These are phyloP conservation scores for Caenorhabditis sp. DNA, from an alignment of 2,888 invertebrate species.

Conservation along the genomic window DNA sequence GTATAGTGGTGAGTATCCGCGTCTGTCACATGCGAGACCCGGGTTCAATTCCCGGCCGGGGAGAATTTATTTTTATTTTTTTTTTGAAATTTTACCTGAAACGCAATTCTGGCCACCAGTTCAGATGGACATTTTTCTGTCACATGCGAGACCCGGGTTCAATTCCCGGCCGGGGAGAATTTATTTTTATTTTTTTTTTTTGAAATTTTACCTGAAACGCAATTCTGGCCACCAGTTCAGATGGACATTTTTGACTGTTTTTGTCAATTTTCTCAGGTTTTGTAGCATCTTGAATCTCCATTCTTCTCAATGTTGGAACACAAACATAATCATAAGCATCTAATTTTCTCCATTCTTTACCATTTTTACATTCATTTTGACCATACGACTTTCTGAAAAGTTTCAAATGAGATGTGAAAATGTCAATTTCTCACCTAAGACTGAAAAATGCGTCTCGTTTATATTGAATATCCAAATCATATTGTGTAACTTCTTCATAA, in stretches of 20 bases:
- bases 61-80: too few species aligned
- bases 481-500: constrained; percentile 12
- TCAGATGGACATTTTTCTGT: too few species aligned
- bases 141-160: constrained; percentile 58
- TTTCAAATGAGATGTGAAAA: not conserved
- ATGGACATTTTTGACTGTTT: not conserved
- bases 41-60: constrained; percentile 68
- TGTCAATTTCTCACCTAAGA: constrained; percentile 21
- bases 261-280: not conserved
- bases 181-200: not conserved
- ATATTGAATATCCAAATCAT: constrained; percentile 29
- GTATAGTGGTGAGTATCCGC: constrained; percentile 69
- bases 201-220: constrained; percentile 36
- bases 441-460: constrained; percentile 30
- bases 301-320: constrained; percentile 45
- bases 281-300: not conserved
- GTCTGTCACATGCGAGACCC: constrained; percentile 69
- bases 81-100: constrained; percentile 35
- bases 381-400: constrained; percentile 55
- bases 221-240: not conserved
- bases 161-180: constrained; percentile 57
- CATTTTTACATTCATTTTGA: constrained; percentile 61
- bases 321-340: constrained; percentile 69
- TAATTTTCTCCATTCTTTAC: constrained; percentile 61
- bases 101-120: constrained; percentile 9